Conservation (phyloP, 30 jellyfish, hydroid and myxozoan genomes). For the Pseudorhiza aurosa region DNA sequence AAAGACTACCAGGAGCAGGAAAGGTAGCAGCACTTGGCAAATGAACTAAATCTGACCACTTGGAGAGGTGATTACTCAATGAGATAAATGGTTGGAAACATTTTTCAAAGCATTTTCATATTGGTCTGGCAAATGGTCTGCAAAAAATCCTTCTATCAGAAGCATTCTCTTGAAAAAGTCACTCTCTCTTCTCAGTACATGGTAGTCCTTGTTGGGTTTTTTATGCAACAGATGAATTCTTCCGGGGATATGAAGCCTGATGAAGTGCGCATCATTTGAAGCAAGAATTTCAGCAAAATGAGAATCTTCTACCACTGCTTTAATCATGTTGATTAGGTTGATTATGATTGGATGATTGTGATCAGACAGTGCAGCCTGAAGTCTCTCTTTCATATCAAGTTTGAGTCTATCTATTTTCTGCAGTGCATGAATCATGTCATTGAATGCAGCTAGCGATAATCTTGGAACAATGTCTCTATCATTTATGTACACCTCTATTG, state of each 20-base stretch:
- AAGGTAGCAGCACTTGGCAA: too few relatives aligned
- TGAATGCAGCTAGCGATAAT: constrained; percentile 51
- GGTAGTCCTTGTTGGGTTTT: constrained; percentile 32
- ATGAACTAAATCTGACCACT: too few relatives aligned
- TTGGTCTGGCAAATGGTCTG: constrained; percentile 57
- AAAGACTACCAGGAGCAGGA: too few relatives aligned
- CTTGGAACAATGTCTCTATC: constrained; percentile 57
- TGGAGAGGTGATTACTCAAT: too few relatives aligned
- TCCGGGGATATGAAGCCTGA: constrained; percentile 42
- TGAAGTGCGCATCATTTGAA: constrained; percentile 33
- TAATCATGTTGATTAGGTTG: constrained; percentile 18
- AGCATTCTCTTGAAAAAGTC: constrained; percentile 52
- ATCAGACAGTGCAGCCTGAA: constrained; percentile 31
- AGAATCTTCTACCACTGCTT: constrained; percentile 27
- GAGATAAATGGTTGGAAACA: constrained; percentile 6
- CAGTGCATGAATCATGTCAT: constrained; percentile 47
- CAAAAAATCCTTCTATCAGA: constrained; percentile 50
- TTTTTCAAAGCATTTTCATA: constrained; percentile 36
- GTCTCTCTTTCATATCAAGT: constrained; percentile 45
- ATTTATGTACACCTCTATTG: constrained; percentile 46
- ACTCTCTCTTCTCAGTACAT: constrained; percentile 19
- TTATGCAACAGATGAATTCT: constrained; percentile 40
- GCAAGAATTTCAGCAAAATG: not conserved
- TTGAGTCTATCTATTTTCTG: constrained; percentile 31
- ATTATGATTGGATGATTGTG: constrained; percentile 20